A percentile compares a stretch with the other conserved stretches of the same genome.
phyloP scores from a whole-genome alignment of 30 jellyfish, hydroid and myxozoan genomes.

The Aurelia aurita region DNA sequence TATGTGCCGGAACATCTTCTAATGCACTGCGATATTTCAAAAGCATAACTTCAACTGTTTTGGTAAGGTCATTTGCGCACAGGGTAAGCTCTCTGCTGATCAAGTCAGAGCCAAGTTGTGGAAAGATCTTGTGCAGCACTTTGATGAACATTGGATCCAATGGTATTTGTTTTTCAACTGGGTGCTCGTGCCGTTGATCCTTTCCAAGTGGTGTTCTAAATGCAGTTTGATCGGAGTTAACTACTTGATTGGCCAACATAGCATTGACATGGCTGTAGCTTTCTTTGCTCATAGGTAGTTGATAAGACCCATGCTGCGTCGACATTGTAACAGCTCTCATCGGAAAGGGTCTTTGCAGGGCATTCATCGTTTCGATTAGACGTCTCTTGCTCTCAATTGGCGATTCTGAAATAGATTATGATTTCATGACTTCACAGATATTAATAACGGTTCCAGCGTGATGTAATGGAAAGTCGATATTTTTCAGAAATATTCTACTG shows the following conservation, averaged over 20 bases:
- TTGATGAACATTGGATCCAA: slow-evolving; percentile 50
- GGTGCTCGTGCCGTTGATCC: slow-evolving; percentile 18
- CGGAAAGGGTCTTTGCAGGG: slow-evolving; percentile 59
- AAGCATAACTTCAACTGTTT: slow-evolving; percentile 56
- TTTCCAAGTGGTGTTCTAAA: slow-evolving; percentile 8
- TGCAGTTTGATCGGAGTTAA: slow-evolving; percentile 3
- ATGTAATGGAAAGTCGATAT: too few species aligned
- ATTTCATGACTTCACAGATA: not conserved
- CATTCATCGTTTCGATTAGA: slow-evolving; percentile 53
- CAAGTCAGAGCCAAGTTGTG: slow-evolving; percentile 44
- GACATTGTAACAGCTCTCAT: slow-evolving; percentile 33
- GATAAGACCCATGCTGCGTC: slow-evolving; percentile 16
- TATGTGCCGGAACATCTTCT: slow-evolving; percentile 37
- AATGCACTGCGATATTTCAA: slow-evolving; percentile 54
- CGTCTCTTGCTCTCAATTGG: slow-evolving; percentile 49
- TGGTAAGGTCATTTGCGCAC: slow-evolving; percentile 50
- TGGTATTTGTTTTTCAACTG: slow-evolving; percentile 7
- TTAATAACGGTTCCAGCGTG: too few species aligned
- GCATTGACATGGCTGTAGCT: not conserved
- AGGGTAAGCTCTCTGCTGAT: slow-evolving; percentile 58
- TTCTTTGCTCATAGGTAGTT: not conserved
- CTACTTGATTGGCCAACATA: slow-evolving; percentile 14
- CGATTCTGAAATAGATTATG: not conserved
- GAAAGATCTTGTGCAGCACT: slow-evolving; percentile 61
- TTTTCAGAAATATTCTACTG: too few species aligned